Conservation (phyloP, 2,113 vertebrate genomes). For the Haemorhous mexicanus region DNA sequence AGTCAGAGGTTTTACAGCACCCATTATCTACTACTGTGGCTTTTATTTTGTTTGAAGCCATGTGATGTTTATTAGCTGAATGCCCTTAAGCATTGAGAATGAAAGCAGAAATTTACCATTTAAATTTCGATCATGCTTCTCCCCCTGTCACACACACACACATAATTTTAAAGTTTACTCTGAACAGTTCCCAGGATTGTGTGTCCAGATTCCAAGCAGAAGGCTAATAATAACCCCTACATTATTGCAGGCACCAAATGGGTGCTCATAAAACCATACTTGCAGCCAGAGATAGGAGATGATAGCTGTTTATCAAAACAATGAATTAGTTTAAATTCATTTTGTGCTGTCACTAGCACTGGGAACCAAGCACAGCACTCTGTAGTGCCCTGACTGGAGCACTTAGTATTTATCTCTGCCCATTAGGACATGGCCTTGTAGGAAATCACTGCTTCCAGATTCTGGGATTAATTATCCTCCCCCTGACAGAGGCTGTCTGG, state of each 20-base stretch:
- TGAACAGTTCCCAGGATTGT: slow-evolving; percentile 16
- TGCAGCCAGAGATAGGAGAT: slow-evolving; percentile 6
- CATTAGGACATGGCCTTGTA: neutral
- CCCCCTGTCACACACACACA: neutral
- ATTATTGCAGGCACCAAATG: neutral
- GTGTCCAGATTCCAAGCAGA: slow-evolving; percentile 22
- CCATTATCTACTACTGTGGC: neutral
- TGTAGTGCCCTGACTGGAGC: neutral
- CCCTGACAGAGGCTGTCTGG: neutral
- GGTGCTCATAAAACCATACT: neutral
- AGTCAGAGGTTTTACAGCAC: slow-evolving; percentile 26
- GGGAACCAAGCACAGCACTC: neutral
- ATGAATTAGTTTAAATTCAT: neutral
- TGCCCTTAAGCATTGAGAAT: neutral
- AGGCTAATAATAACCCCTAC: slow-evolving; percentile 33
- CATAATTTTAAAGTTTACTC: slow-evolving; percentile 16
- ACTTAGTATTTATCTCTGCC: neutral
- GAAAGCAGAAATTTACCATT: slow-evolving; percentile 37
- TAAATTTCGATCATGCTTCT: slow-evolving; percentile 35
- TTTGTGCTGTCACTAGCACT: neutral
- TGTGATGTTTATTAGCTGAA: neutral
- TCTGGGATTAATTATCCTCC: neutral
- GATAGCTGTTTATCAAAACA: neutral
- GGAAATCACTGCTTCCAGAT: neutral
- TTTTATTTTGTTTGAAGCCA: slow-evolving; percentile 24